phyloP scores from a whole-genome alignment of 2,113 vertebrate species.

The Nothocercus julius region DNA sequence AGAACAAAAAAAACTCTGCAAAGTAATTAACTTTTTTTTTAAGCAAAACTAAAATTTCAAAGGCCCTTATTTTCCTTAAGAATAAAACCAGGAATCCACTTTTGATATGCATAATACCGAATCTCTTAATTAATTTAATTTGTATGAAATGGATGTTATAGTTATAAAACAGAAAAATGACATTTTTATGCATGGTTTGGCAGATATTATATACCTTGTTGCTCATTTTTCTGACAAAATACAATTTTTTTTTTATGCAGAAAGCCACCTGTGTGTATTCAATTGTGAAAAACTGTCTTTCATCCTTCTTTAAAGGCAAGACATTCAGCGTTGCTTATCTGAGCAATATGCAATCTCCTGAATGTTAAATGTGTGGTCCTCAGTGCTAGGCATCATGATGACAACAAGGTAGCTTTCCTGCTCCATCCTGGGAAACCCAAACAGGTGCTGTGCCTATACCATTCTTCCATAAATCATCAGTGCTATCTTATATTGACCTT shows the following conservation, averaged over 20 bases:
- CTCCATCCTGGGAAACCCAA: not conserved
- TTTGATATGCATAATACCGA: not conserved
- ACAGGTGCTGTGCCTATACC: not conserved
- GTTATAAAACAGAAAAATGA: not conserved
- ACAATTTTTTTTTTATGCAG: slow-evolving; percentile 34
- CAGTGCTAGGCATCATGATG: not conserved
- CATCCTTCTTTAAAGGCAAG: slow-evolving; percentile 55
- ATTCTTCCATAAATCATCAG: not conserved
- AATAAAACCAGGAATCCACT: not conserved
- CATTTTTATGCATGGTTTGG: slow-evolving; percentile 49
- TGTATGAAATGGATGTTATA: not conserved
- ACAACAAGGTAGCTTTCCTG: not conserved
- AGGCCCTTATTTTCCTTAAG: not conserved
- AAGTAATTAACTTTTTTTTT: not conserved
- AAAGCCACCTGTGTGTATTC: slow-evolving; percentile 70
- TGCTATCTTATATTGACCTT: not conserved
- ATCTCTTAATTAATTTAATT: not conserved
- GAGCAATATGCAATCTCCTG: slow-evolving; percentile 51
- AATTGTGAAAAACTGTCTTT: slow-evolving; percentile 55
- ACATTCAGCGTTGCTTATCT: slow-evolving; percentile 60
- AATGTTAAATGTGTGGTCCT: not conserved
- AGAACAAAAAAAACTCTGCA: not conserved
- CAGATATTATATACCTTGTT: slow-evolving; percentile 60
- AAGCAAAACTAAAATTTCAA: not conserved
- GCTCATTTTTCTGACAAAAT: slow-evolving; percentile 39